A percentile compares a stretch with the other conserved stretches of the same genome.
Evolutionary conservation across 64 coral and sea anemone genomes (phyloP).

Genomic region (Trachythela sp.): DNA sequence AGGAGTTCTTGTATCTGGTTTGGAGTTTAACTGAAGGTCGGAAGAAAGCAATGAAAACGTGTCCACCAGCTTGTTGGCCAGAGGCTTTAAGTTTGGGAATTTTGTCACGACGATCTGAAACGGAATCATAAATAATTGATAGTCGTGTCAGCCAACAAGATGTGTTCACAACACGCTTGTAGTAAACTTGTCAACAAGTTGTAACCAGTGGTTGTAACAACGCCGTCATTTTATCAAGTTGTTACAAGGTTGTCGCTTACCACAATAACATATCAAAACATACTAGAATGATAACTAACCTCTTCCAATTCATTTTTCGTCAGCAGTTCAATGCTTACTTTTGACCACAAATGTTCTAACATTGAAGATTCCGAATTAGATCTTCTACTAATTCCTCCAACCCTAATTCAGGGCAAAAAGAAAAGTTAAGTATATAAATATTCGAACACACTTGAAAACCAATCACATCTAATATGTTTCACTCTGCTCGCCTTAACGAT

Average conservation of each 20-base stretch:
- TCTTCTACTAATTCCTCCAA: constrained; percentile 42
- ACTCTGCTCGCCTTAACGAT: too few relatives aligned
- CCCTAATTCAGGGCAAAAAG: background rate
- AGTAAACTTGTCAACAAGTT: too few relatives aligned
- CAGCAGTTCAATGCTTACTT: constrained; percentile 59
- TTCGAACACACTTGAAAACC: too few relatives aligned
- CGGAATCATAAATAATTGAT: background rate
- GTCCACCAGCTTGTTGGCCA: constrained; percentile 76
- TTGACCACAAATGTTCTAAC: constrained; percentile 88
- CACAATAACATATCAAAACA: too few relatives aligned
- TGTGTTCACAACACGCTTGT: too few relatives aligned
- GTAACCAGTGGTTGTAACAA: too few relatives aligned
- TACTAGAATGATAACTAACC: background rate
- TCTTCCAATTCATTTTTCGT: constrained; percentile 65
- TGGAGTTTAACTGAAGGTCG: constrained; percentile 49
- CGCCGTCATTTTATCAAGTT: too few relatives aligned
- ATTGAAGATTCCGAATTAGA: constrained; percentile 61
- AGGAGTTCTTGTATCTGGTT: constrained; percentile 50
- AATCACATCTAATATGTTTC: too few relatives aligned
- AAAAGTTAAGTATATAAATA: background rate
- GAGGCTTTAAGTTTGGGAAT: constrained; percentile 54
- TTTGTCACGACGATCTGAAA: constrained; percentile 58
- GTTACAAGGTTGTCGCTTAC: too few relatives aligned
- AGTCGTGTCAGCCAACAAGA: too few relatives aligned
- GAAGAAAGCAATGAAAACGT: constrained; percentile 71